Base-by-base conservation (phyloP, 1,140 invertebrate genomes). In the Brachionus calyciflorus region DNA sequence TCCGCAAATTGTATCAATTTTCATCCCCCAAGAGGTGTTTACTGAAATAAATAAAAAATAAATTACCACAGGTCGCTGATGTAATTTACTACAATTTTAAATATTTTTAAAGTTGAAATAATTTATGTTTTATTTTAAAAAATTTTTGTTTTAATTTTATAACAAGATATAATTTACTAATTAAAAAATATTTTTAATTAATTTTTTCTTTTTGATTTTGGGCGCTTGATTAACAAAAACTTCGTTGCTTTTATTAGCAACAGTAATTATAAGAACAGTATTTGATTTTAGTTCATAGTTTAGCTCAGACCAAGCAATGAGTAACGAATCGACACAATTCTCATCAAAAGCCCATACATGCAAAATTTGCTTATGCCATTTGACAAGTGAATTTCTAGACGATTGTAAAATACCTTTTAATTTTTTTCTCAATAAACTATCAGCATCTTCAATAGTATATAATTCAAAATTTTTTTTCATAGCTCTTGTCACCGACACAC, bases 401-500 rank as follows among this genome's bases (percentile, higher is more conserved):
- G 82, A 80, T 73, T 82, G 82, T 19, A 80, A 77, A 24, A 51
- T 80, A 82, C 82, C 82, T 79, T 79, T 80, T 14, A 83, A 78
- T 68, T 83, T 83, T 77, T 83, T 83, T 41, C 73, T 81, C 24
- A 83, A 69, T 19, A 83, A 78, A 24, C 77, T 60, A 9, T 65
- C 4, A 0, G 82, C 82, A 68, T 83, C 81, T 21, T 83, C 81
- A 7, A 79, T 33, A 14, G 78, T 80, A 77, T 77, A 82, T 17
- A 51, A 6, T 3, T 80, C 78, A 9, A 80, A 80, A n/a, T 60
- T 51, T 78, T 78, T 83, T 68, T 81, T 82, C 80, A 83, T 81
- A 6, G 82, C 82, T 14, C 82, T 69, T 24, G 82, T 83, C 0
- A 83, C 82, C 7, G 82, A 83, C 48, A 83, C 82, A 0, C 55